Base-by-base conservation (phyloP, 2,797 vertebrate species). In the Bovichtus variegatus region DNA sequence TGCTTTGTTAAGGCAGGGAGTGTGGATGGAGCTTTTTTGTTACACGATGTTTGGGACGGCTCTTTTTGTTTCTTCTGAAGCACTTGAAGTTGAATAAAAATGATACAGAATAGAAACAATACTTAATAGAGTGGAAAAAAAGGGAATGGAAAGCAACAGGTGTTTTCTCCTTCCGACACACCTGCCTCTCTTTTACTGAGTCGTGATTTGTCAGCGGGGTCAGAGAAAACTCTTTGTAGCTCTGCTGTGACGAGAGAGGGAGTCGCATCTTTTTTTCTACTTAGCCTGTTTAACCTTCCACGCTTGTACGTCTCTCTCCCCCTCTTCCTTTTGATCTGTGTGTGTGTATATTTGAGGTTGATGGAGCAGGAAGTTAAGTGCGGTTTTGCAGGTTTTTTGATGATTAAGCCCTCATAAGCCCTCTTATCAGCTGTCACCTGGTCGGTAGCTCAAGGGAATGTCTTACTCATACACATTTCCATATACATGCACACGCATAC, bases 311-410 rank as follows among this genome's bases (percentile, higher is more conserved):
- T 19, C 31, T 49, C n/a, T 7, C 29, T 16, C 65, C 19, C 29
- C 51, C 0, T 2, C 23, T 2, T 76, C 27, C 29, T 38, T 67
- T 84, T 70, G 38, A 60, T 71, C 62, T 79, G 3, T 46, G 16
- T 31, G 2, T 74, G 41, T 67, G 65, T 74, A 49, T 67, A 18
- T 81, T 77, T 58, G 49, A 65, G 58, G 54, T 68, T 66, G 66
- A 79, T 80, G 61, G 80, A 57, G 50, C 71, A 53, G 25, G 78
- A 86, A 78, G 71, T 83, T 66, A 36, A 44, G 23, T 77, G 74
- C 9, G 44, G 55, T 81, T 71, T 79, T 76, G 60, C 43, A 57
- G 25, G 1, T 47, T 81, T 50, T 40, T 74, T 68, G 27, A 73
- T 59, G 59, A 77, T 62, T 66, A 79, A 72, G 49, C 50, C 5